These are phyloP conservation scores for Eudyptes chrysolophus DNA, from an alignment of 2,113 vertebrate genomes.

Conservation along the genomic window DNA sequence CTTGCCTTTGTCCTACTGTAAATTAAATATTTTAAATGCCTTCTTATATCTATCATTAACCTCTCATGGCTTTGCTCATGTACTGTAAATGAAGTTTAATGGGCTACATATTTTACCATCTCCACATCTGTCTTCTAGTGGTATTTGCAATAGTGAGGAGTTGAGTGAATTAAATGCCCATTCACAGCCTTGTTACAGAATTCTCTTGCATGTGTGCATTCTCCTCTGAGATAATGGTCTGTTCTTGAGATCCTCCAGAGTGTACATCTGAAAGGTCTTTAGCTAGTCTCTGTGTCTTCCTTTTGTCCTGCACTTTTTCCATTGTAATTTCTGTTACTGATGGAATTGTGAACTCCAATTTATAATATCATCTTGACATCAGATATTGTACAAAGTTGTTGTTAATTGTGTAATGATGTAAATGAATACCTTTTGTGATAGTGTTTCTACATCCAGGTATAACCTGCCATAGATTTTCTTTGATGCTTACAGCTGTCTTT, in stretches of 20 bases:
- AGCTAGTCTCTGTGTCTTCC: not conserved
- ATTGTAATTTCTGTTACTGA: not conserved
- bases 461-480: not conserved
- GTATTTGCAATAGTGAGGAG: not conserved
- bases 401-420: not conserved
- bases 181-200: not conserved
- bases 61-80: not conserved
- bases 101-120: not conserved
- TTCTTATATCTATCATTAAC: not conserved
- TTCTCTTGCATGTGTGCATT: not conserved
- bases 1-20: not conserved
- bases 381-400: not conserved
- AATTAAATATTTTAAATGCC: not conserved
- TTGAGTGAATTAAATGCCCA: not conserved
- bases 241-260: not conserved
- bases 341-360: not conserved
- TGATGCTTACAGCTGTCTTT: not conserved
- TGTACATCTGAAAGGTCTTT: not conserved
- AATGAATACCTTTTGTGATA: not conserved
- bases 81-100: not conserved
- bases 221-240: not conserved
- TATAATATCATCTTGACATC: not conserved
- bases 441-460: not conserved
- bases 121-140: not conserved
- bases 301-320: not conserved